phyloP scores from a whole-genome alignment of 1,140 invertebrate species.

The Zophobas morio region DNA sequence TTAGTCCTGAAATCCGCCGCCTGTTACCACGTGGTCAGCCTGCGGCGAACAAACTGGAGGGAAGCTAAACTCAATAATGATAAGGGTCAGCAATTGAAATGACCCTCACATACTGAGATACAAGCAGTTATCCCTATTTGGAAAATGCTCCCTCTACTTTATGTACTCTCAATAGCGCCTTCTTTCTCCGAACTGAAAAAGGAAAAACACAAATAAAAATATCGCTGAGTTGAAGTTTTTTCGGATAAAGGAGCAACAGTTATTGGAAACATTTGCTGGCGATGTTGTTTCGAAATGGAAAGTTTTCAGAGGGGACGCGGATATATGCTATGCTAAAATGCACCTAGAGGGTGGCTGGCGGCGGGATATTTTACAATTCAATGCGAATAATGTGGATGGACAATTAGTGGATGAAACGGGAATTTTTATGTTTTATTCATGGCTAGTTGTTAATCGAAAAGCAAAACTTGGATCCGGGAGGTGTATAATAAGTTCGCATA shows the following conservation, averaged over 20 bases:
- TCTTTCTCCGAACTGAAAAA: slow-evolving; percentile 24
- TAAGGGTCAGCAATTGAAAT: slow-evolving; percentile 61
- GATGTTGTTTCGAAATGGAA: slow-evolving; percentile 15
- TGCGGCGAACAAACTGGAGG: slow-evolving; percentile 50
- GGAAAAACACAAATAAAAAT: slow-evolving; percentile 43
- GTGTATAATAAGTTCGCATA: too few species aligned
- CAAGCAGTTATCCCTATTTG: slow-evolving; percentile 53
- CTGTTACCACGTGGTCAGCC: slow-evolving; percentile 55
- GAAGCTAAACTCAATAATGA: slow-evolving; percentile 59
- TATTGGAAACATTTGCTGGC: slow-evolving; percentile 4
- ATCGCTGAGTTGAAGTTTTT: slow-evolving; percentile 42
- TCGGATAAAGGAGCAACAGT: slow-evolving; percentile 37
- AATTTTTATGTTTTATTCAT: too few species aligned
- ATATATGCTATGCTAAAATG: slow-evolving; percentile 3
- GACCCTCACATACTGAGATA: slow-evolving; percentile 54
- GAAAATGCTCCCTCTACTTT: slow-evolving; percentile 49
- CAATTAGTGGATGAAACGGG: too few species aligned
- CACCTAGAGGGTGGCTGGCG: not conserved
- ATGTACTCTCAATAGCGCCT: slow-evolving; percentile 50
- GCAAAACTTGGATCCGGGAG: too few species aligned
- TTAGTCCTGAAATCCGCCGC: slow-evolving; percentile 48
- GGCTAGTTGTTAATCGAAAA: too few species aligned
- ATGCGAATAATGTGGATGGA: too few species aligned
- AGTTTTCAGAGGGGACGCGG: slow-evolving; percentile 12
- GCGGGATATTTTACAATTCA: too few species aligned